These are phyloP conservation scores for Silurus aristotelis DNA, from an alignment of 2,797 vertebrate genomes.

Conservation along the genomic window DNA sequence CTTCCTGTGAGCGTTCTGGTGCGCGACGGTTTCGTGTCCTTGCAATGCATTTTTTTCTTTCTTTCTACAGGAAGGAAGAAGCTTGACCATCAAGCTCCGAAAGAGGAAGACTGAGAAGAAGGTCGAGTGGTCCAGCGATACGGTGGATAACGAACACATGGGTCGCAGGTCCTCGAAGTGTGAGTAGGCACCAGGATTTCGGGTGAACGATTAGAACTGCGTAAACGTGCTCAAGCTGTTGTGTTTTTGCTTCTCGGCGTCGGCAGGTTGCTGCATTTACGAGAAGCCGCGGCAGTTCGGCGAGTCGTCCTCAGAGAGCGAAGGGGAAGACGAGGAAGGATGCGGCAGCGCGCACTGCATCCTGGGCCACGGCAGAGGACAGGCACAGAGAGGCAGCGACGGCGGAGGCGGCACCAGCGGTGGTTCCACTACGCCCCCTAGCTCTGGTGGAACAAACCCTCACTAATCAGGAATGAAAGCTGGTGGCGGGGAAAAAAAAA, in stretches of 20 bases:
- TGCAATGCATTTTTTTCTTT: background rate
- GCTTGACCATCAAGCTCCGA: conserved; percentile 89
- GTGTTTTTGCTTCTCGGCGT: background rate
- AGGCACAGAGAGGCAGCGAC: conserved; percentile 66
- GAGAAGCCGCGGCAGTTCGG: conserved; percentile 91
- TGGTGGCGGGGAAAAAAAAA: conserved; percentile 18
- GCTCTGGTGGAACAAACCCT: conserved; percentile 72
- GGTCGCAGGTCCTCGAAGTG: conserved; percentile 93
- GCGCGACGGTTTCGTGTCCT: too few species aligned
- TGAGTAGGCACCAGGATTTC: conserved; percentile 66
- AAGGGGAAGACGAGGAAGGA: conserved; percentile 87
- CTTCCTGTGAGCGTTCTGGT: too few species aligned
- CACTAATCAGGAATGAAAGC: conserved; percentile 61
- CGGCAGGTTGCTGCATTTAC: conserved; percentile 89
- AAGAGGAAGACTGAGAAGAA: conserved; percentile 94
- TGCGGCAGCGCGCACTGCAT: conserved; percentile 90
- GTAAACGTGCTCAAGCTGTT: too few species aligned
- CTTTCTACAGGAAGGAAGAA: conserved; percentile 82
- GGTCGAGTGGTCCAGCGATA: conserved; percentile 94
- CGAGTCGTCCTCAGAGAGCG: conserved; percentile 90
- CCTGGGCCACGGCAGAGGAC: conserved; percentile 81
- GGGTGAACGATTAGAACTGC: background rate
- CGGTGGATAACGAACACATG: conserved; percentile 92
- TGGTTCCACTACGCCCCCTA: conserved; percentile 67
- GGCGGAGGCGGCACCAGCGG: conserved; percentile 58